Conservation (phyloP, 2,113 vertebrate species). For the Gasterosteus nipponicus region DNA sequence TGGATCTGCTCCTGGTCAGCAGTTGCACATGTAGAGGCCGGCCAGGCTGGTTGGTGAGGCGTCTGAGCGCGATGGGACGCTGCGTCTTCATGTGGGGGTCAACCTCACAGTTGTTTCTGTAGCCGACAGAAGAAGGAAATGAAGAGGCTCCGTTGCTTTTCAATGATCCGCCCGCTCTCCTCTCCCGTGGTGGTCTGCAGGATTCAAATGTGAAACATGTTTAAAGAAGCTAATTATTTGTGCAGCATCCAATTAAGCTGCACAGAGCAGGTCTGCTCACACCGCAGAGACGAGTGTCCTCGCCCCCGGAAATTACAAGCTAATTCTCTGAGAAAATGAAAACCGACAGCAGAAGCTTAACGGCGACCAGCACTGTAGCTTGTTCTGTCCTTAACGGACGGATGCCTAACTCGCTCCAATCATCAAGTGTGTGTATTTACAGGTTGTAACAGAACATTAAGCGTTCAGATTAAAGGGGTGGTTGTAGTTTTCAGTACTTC, state of each 20-base stretch:
- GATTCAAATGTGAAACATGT: slow-evolving; percentile 59
- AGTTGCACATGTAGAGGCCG: background rate
- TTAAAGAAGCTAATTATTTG: slow-evolving; percentile 71
- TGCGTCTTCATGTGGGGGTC: background rate
- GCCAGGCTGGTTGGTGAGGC: background rate
- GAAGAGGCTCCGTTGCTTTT: background rate
- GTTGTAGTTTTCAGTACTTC: background rate
- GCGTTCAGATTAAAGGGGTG: background rate
- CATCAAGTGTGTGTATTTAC: slow-evolving; percentile 33
- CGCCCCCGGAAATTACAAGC: slow-evolving; percentile 26
- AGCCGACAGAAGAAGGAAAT: background rate
- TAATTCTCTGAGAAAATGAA: slow-evolving; percentile 54
- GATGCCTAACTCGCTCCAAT: slow-evolving; percentile 23
- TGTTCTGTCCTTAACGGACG: slow-evolving; percentile 2
- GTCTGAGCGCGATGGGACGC: too few species aligned
- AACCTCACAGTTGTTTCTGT: background rate
- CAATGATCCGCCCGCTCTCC: background rate
- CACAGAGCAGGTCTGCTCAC: slow-evolving; percentile 24
- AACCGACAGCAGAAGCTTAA: slow-evolving; percentile 22
- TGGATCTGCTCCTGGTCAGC: too few species aligned
- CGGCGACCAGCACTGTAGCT: slow-evolving; percentile 1
- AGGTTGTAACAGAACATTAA: slow-evolving; percentile 8
- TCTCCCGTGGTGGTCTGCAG: slow-evolving; percentile 1
- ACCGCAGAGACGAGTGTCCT: slow-evolving; percentile 24
- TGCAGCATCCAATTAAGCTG: slow-evolving; percentile 63